phyloP scores from a whole-genome alignment of 1,140 invertebrate genomes.

The Hycleus cichorii region DNA sequence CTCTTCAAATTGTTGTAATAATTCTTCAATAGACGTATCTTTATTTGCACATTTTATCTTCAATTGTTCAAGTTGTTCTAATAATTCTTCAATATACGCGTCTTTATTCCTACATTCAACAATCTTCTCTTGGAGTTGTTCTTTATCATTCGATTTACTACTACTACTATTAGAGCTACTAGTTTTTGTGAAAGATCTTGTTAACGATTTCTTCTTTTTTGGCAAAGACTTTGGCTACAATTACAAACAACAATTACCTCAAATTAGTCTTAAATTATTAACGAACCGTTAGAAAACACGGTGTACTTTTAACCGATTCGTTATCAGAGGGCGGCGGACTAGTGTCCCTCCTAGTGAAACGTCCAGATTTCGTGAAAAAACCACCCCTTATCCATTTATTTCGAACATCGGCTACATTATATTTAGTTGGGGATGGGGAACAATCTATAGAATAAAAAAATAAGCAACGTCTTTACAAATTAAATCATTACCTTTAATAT shows the following conservation, averaged over 20 bases:
- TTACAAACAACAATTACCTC: neutral
- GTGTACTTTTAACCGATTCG: conserved; percentile 28
- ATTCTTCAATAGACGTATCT: conserved; percentile 16
- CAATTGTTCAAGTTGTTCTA: conserved; percentile 36
- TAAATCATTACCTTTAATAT: conserved; percentile 32
- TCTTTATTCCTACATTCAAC: conserved; percentile 40
- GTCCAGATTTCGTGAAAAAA: conserved; percentile 3
- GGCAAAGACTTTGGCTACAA: conserved; percentile 29
- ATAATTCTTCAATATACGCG: conserved; percentile 35
- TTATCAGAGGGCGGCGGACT: conserved; percentile 24
- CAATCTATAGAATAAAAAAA: conserved; percentile 15
- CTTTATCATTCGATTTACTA: conserved; percentile 17
- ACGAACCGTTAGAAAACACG: conserved; percentile 37
- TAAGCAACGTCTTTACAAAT: neutral
- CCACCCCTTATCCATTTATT: conserved; percentile 12
- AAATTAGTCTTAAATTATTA: neutral
- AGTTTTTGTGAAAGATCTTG: conserved; percentile 17
- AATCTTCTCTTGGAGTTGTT: conserved; percentile 37
- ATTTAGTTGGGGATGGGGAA: conserved; percentile 30
- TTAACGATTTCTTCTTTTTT: conserved; percentile 28
- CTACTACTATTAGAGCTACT: neutral
- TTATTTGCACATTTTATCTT: conserved; percentile 40
- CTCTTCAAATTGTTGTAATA: conserved; percentile 12
- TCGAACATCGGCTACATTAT: conserved; percentile 23
- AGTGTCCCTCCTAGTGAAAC: conserved; percentile 16